Base-by-base conservation (phyloP, 2,113 vertebrate genomes). In the Hystrix brachyura region DNA sequence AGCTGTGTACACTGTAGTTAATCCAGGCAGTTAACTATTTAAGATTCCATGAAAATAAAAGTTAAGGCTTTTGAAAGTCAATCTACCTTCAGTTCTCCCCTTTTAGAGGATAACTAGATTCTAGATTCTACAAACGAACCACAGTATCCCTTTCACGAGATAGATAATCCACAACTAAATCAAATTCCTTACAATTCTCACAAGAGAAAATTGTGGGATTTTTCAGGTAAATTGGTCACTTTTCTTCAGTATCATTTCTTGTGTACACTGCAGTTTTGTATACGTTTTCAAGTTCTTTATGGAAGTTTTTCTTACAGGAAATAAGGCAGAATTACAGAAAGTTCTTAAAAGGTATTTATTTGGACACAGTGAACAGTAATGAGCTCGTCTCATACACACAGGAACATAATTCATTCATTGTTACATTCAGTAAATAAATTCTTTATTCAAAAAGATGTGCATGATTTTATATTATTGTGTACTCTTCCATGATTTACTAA, bases 181-280 rank as follows among this genome's bases (percentile, higher is more conserved):
- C 78, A 91, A 15, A 90, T 57, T 62, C n/a, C 38, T 85, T n/a
- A 79, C 3, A 4, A 78, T 43, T 88, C 57, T 90, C 27, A 76
- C 1, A 38, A 55, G 53, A 65, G 9, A 18, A 13, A 67, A 8
- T 29, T 19, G 27, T 14, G 84, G 64, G 64, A 25, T 62, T 82
- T 93, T 89, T 55, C 4, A 95, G 59, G 27, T 32, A 95, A 91
- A 72, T 69, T 69, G 38, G 69, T 89, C 48, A 78, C 76, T 81
- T 32, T 65, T 90, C 29, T 74, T 69, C 15, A 67, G n/a, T 53
- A 88, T 65, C 6, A 79, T 81, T 80, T 60, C 19, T 53, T n/a
- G 23, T 51, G 76, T 32, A 29, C 46, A 74, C 34, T 81, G 29
- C 2, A n/a, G 19, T 78, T 78, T 64, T 62, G 82, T 48, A 25